A percentile compares a stretch with the other conserved stretches of the same genome.
Evolutionary conservation across 1,140 invertebrate genomes (phyloP).

Genomic region (Neodiprion pinetum): DNA sequence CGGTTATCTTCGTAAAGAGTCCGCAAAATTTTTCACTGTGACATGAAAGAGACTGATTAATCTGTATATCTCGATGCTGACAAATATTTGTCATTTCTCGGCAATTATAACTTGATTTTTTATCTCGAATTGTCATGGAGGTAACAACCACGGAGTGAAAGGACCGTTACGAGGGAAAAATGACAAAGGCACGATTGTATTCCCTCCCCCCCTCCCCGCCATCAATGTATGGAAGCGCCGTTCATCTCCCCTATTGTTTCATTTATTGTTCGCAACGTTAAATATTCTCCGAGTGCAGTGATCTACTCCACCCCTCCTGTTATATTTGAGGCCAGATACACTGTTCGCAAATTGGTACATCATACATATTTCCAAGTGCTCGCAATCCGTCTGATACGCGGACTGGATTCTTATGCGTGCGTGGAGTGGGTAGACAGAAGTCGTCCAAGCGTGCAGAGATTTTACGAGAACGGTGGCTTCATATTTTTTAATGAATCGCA

Average conservation of each 20-base stretch:
- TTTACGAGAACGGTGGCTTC: too few species aligned
- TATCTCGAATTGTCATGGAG: not conserved
- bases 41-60: not conserved
- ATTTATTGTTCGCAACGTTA: not conserved
- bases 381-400: too few species aligned
- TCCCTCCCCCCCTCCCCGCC: not conserved
- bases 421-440: too few species aligned
- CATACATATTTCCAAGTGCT: too few species aligned
- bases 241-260: slow-evolving; percentile 2
- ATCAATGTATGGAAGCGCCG: not conserved
- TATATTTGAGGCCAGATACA: too few species aligned
- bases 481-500: too few species aligned
- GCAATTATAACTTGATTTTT: not conserved
- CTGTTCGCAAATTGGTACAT: too few species aligned
- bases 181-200: not conserved
- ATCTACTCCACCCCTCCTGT: not conserved
- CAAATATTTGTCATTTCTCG: not conserved
- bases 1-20: too few species aligned
- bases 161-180: not conserved
- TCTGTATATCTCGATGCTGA: not conserved
- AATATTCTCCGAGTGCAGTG: not conserved
- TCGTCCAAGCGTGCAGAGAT: too few species aligned
- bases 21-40: too few species aligned
- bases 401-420: too few species aligned
- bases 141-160: not conserved